Conservation (phyloP, 2,797 vertebrate species). For the Artibeus lituratus region DNA sequence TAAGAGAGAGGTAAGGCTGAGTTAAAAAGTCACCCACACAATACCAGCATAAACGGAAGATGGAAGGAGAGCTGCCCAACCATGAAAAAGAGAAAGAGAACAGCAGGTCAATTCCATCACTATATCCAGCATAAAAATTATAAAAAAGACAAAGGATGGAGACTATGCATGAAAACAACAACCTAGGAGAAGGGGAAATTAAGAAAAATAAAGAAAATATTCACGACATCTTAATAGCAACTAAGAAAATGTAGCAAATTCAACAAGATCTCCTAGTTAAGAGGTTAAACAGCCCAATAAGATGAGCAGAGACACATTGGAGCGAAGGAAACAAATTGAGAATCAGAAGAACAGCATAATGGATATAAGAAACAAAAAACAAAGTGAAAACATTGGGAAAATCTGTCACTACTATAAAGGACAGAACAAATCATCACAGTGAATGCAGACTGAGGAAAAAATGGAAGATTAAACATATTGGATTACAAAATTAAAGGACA, state of each 20-base stretch:
- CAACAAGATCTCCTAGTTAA: background rate
- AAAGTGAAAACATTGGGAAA: background rate
- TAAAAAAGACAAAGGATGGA: background rate
- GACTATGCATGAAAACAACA: background rate
- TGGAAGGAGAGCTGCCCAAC: background rate
- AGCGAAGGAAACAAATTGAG: background rate
- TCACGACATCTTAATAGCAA: background rate
- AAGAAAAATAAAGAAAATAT: background rate
- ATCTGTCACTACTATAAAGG: background rate
- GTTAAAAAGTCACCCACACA: background rate
- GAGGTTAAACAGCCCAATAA: background rate
- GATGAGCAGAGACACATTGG: background rate
- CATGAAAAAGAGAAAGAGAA: background rate
- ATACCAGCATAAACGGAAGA: background rate
- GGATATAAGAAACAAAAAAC: background rate
- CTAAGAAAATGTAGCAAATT: background rate
- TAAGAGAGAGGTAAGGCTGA: background rate
- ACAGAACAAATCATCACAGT: background rate
- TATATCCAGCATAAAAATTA: background rate
- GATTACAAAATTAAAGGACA: background rate
- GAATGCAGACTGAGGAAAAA: background rate
- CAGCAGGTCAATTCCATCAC: too few relatives aligned
- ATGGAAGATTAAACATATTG: background rate
- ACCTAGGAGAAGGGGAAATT: background rate
- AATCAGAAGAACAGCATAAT: background rate